Evolutionary conservation across 2,113 vertebrate genomes (phyloP), one percentile per base, ranked within the genome.

Genomic region (Coreoperca whiteheadi): DNA sequence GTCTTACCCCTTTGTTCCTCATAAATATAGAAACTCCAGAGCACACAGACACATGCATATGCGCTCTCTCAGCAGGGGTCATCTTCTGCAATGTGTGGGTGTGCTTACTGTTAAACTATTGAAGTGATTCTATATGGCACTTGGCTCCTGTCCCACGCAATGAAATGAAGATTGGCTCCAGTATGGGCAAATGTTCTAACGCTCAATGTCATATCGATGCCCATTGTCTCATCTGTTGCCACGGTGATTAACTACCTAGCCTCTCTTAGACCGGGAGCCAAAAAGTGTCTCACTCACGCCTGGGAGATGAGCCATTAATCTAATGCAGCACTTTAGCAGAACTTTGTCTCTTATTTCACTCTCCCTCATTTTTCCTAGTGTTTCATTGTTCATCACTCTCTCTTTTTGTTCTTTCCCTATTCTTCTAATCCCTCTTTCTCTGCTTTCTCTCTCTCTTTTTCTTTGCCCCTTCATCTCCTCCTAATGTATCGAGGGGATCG

Each of bases 171-270:
- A 68, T 39, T 59, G 65, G 71, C 79, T 84, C 56, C 50, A 81
- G 53, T 73, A n/a, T 9, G 30, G 67, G 50, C 61, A 73, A 80
- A 66, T 73, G 75, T 60, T 83, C 69, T 56, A 8, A 79, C 64
- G 69, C 85, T 74, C 85, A 85, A 76, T 87, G 85, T 88, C 85
- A 83, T 77, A 85, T 81, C 64, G 50, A 80, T 86, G 81, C 34
- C 71, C 68, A 72, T 82, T 85, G 85, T 90, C 85, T 81, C 73
- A 82, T 87, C 74, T 84, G 88, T 86, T 84, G 76, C 81, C 77
- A 41, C 28, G n/a, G 88, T 84, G 84, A 88, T 91, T 75, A 83
- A 87, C 53, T 54, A 79, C 56, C 61, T 8, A 10, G 48, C 56
- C 25, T 21, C 4, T 16, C 79, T 84, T 67, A 70, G 57, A 68